phyloP scores from a whole-genome alignment of 2,888 invertebrate species.

The Macropis europaea region DNA sequence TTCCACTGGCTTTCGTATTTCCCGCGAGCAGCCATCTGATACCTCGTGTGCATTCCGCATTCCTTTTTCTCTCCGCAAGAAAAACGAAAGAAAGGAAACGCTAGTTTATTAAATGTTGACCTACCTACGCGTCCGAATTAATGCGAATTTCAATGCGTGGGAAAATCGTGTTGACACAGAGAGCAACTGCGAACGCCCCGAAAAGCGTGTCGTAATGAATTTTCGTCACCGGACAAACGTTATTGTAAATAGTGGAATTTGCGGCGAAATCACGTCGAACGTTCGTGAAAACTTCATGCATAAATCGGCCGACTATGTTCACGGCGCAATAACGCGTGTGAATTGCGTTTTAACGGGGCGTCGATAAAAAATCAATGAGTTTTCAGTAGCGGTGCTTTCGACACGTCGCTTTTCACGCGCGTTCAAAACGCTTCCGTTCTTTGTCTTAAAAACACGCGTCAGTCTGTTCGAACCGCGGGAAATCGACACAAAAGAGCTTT shows the following conservation, averaged over 20 bases:
- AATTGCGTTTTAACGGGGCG: not conserved
- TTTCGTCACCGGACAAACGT: slow-evolving; percentile 8
- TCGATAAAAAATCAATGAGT: slow-evolving; percentile 20
- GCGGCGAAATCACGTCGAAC: slow-evolving; percentile 19
- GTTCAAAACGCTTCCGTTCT: not conserved
- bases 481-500: slow-evolving; percentile 6
- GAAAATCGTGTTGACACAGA: not conserved
- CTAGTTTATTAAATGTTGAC: too few species aligned
- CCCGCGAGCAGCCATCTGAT: too few species aligned
- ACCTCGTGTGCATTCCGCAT: not conserved
- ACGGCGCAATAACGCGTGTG: not conserved
- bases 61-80: too few species aligned
- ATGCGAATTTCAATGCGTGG: not conserved
- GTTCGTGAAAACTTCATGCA: not conserved
- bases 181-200: not conserved
- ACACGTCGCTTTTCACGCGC: not conserved
- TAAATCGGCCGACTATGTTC: not conserved
- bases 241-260: not conserved
- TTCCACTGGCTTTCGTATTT: not conserved
- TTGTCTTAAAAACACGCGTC: slow-evolving; percentile 13
- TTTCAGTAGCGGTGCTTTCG: not conserved
- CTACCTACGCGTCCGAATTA: too few species aligned
- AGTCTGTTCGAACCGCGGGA: not conserved
- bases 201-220: slow-evolving; percentile 17
- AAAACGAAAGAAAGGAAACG: not conserved